Percentiles rank a stretch among this genome's conserved stretches.
phyloP scores from a whole-genome alignment of 2,113 vertebrate species.

The Callochromis pleurospilus region DNA sequence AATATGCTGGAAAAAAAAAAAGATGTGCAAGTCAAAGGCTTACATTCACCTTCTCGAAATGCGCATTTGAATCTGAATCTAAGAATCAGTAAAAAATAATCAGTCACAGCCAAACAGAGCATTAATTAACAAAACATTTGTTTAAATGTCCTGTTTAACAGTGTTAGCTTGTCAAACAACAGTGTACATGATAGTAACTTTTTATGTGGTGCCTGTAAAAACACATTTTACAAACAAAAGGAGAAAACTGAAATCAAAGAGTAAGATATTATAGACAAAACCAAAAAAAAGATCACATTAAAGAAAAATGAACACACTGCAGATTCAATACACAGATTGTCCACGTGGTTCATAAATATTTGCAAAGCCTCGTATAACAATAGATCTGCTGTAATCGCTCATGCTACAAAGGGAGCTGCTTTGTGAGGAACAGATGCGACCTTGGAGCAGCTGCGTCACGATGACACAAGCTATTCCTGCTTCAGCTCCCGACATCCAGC shows the following conservation, averaged over 20 bases:
- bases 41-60: not conserved
- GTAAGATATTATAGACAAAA: not conserved
- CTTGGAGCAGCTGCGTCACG: not conserved
- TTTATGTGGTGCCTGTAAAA: not conserved
- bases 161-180: not conserved
- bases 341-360: not conserved
- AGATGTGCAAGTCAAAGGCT: not conserved
- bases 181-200: not conserved
- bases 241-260: not conserved
- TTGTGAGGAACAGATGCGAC: not conserved
- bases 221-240: not conserved
- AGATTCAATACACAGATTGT: not conserved
- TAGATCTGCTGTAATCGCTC: not conserved
- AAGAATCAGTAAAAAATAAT: not conserved
- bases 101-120: not conserved
- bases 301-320: not conserved
- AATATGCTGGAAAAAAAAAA: not conserved
- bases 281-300: not conserved
- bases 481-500: not conserved
- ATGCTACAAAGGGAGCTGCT: not conserved
- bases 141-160: not conserved
- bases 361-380: not conserved
- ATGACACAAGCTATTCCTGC: constrained; percentile 5
- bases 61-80: not conserved
- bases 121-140: not conserved